Conservation (phyloP, 2,113 vertebrate species). For the chimpanzee (Pan troglodytes) region NHGRI_mPanTro3-v2.1_pri NC_072413.2:28357001-28357500, state of each 20-base stretch:
- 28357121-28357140: background rate
- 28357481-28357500: background rate
- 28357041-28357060: background rate
- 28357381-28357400: background rate
- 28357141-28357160: too few relatives aligned
- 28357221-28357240: background rate
- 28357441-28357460: background rate
- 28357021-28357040: background rate
- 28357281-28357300: background rate
- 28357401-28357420: background rate
- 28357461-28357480: background rate
- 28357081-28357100: background rate
- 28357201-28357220: background rate
- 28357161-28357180: background rate
- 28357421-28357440: background rate
- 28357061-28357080: background rate
- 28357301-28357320: background rate
- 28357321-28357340: background rate
- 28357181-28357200: background rate
- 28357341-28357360: background rate
- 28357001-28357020: background rate
- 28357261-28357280: background rate
- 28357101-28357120: background rate
- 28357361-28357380: background rate
- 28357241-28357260: background rate